A percentile compares a stretch with the other conserved stretches of the same genome.
phyloP scores from a whole-genome alignment of 2,888 invertebrate genomes.

The Lutraria lutraria region DNA sequence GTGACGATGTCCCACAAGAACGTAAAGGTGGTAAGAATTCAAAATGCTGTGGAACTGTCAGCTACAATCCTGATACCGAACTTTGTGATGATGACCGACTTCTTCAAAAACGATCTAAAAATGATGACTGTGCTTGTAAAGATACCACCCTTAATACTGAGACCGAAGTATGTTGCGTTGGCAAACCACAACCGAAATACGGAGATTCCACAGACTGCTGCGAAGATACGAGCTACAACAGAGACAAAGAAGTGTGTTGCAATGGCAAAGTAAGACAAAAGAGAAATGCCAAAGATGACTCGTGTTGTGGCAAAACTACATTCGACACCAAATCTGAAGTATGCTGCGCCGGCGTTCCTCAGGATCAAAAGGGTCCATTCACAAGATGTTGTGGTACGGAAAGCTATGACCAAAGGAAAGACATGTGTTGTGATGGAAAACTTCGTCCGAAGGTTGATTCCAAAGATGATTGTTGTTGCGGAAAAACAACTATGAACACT shows the following conservation, averaged over 20 bases:
- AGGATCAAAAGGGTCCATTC: constrained; percentile 41
- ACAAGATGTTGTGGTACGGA: constrained; percentile 59
- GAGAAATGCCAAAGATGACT: constrained; percentile 48
- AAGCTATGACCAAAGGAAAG: constrained; percentile 56
- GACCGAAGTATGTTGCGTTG: constrained; percentile 50
- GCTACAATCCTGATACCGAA: constrained; percentile 48
- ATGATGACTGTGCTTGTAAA: constrained; percentile 53
- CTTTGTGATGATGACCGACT: constrained; percentile 45
- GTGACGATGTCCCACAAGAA: constrained; percentile 50
- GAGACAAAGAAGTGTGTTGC: constrained; percentile 55
- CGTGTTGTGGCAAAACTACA: constrained; percentile 61
- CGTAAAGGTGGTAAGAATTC: constrained; percentile 48
- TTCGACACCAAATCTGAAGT: constrained; percentile 48
- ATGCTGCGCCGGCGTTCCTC: constrained; percentile 62
- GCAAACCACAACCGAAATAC: constrained; percentile 42
- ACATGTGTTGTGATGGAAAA: constrained; percentile 61
- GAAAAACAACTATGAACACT: constrained; percentile 54
- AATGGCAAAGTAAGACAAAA: constrained; percentile 50
- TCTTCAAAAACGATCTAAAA: constrained; percentile 42
- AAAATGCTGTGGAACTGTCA: constrained; percentile 50
- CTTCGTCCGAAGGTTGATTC: constrained; percentile 43
- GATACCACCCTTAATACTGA: constrained; percentile 48
- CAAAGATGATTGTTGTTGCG: constrained; percentile 61
- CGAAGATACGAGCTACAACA: constrained; percentile 54
- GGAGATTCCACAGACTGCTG: constrained; percentile 56